Evolutionary conservation across 1,140 invertebrate species (phyloP).

Genomic region (Drosophila oshimai): DNA sequence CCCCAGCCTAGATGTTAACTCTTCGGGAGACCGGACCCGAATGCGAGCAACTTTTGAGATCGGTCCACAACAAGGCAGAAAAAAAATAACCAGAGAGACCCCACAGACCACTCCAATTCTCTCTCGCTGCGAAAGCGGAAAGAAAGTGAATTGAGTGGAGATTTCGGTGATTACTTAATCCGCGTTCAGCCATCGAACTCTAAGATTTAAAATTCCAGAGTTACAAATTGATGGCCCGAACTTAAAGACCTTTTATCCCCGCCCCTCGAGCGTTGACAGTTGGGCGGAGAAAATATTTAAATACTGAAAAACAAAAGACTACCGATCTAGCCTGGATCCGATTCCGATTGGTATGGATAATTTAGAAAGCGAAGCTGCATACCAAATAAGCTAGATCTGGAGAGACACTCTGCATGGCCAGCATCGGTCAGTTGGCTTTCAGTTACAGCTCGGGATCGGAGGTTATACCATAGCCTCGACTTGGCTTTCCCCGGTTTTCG

Average conservation of each 20-base stretch:
- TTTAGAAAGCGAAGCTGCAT: constrained; percentile 69
- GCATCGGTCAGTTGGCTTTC: constrained; percentile 17
- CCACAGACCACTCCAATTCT: neutral
- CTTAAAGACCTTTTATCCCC: constrained; percentile 6
- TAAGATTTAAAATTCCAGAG: constrained; percentile 2
- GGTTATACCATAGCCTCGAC: constrained; percentile 14
- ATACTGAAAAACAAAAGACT: constrained; percentile 20
- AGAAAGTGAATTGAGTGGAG: constrained; percentile 62
- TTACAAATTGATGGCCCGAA: constrained; percentile 57
- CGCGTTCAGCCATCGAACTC: constrained; percentile 25
- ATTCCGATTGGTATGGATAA: constrained; percentile 53
- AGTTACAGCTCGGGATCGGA: constrained; percentile 33
- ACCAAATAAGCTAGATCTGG: constrained; percentile 35
- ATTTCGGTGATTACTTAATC: constrained; percentile 64
- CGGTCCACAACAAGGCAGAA: constrained; percentile 3
- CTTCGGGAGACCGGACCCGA: constrained; percentile 35
- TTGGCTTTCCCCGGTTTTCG: constrained; percentile 30
- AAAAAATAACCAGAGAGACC: constrained; percentile 23
- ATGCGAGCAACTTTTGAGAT: constrained; percentile 67
- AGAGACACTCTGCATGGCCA: constrained; percentile 7
- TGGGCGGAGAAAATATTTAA: constrained; percentile 68
- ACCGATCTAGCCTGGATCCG: constrained; percentile 17
- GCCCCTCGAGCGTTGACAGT: constrained; percentile 48
- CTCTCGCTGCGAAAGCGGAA: constrained; percentile 49
- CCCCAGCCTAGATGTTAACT: constrained; percentile 49